phyloP scores from a whole-genome alignment of 2,888 invertebrate genomes.

The Apotomis betuletana region DNA sequence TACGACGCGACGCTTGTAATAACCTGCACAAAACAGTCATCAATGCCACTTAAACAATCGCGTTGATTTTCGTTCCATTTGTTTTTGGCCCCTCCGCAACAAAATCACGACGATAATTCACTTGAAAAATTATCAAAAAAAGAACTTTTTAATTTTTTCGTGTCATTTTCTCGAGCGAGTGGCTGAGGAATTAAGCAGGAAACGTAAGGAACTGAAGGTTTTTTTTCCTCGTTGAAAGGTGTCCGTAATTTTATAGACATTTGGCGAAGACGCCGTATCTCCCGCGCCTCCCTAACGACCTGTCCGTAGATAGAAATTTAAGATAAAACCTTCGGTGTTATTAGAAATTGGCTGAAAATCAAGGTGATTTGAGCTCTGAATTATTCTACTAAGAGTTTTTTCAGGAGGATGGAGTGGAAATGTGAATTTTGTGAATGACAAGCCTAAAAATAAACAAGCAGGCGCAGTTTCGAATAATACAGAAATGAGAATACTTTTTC shows the following conservation, averaged over 20 bases:
- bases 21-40: background rate
- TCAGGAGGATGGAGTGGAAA: background rate
- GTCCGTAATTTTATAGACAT: slow-evolving; percentile 49
- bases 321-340: slow-evolving; percentile 41
- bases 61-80: slow-evolving; percentile 1
- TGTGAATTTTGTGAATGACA: slow-evolving; percentile 22
- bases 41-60: slow-evolving; percentile 4
- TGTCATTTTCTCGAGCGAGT: slow-evolving; percentile 28
- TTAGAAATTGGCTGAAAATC: slow-evolving; percentile 32
- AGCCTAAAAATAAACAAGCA: slow-evolving; percentile 7
- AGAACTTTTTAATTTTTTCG: background rate
- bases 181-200: slow-evolving; percentile 43
- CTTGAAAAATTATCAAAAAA: slow-evolving; percentile 1
- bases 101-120: slow-evolving; percentile 4
- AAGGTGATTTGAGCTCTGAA: slow-evolving; percentile 26
- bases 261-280: slow-evolving; percentile 41
- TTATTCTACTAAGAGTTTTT: background rate
- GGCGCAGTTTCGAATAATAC: background rate
- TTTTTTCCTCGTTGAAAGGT: slow-evolving; percentile 44
- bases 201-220: slow-evolving; percentile 33
- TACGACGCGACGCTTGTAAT: no score
- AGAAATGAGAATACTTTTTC: background rate
- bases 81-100: background rate
- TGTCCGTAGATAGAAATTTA: slow-evolving; percentile 42
- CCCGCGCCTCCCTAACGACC: slow-evolving; percentile 42